phyloP scores from a whole-genome alignment of 2,888 invertebrate genomes.

The Sympetrum striolatum region DNA sequence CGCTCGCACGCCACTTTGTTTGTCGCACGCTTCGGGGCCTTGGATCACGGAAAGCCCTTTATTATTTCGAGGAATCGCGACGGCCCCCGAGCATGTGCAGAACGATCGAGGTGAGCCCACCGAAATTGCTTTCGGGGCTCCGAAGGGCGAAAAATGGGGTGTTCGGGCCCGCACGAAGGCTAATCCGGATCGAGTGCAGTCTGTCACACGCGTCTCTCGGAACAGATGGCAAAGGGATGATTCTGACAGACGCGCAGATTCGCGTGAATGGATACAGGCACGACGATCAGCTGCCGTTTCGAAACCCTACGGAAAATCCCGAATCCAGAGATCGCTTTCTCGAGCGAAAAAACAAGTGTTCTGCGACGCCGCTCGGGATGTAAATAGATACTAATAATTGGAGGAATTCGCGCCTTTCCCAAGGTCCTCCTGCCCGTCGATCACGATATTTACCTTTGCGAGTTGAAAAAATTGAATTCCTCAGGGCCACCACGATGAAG shows the following conservation, averaged over 20 bases:
- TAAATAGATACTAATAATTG: no score
- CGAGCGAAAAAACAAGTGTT: no score
- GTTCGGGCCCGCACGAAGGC: neutral
- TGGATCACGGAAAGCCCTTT: no score
- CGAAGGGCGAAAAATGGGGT: neutral
- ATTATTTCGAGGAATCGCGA: neutral
- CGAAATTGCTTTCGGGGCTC: neutral
- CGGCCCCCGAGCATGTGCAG: neutral
- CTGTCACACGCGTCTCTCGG: neutral
- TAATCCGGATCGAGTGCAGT: neutral
- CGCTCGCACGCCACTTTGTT: neutral
- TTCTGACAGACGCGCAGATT: neutral
- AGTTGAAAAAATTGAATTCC: no score
- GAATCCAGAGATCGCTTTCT: no score
- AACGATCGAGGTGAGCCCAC: neutral
- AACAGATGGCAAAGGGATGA: neutral
- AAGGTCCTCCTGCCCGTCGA: no score
- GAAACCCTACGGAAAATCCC: neutral
- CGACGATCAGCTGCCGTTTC: neutral
- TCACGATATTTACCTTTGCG: no score
- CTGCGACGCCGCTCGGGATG: no score
- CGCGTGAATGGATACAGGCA: neutral
- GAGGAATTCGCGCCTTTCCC: no score
- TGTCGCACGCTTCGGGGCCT: neutral
- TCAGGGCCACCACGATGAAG: no score